Base-by-base conservation (phyloP, 2,888 invertebrate species). In the Pristionchus japonicus region DNA sequence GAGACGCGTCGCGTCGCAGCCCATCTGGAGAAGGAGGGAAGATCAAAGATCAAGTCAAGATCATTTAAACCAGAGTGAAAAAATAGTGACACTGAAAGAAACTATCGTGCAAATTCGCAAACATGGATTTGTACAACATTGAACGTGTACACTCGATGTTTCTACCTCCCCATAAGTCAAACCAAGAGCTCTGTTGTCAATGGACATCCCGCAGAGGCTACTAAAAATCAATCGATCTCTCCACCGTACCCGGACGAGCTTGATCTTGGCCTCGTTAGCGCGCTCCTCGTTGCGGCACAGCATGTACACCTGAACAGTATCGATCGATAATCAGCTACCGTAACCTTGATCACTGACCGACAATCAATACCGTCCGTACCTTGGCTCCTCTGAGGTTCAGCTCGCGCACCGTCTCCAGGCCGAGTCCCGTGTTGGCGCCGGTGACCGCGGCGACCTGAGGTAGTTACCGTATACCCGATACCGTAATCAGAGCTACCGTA, bases 391-490 rank as follows among this genome's bases (percentile, higher is more conserved):
- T 89, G 43, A 92, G 86, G 88, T 94, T 94, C 88, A 94, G 87
- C 89, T 93, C 92, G 17, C 90, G 89, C 20, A 90, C 92, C 20
- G 91, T 91, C 88, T 93, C 92, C 91, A 92, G 94, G 96, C 96
- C 99, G 93, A 99, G 97, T 98, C 86, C 86, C 27, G 86, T 70
- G 43, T 86, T 87, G 23, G 87, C 87, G 40, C 87, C 87, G 31
- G 87, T 87, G 40, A 98, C 96, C 13, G 99, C 95, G 0, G 97
- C 93, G 96, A 83, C 95, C 95, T 97, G 77, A 47, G 34, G 0
- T 0, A 97, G 97, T 23, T 57, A 57, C 57, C 23, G 52, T 6
- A 57, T 23, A 23, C 52, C 83, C 17, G 15, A 20, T 9, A 27
- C 31, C 13, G 67, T 40, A 9, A 52, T 49, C 17, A n/a, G 9